These are phyloP conservation scores for Leptoteleia sp. DNA, from an alignment of 1,140 invertebrate genomes.

Conservation along the genomic window DNA sequence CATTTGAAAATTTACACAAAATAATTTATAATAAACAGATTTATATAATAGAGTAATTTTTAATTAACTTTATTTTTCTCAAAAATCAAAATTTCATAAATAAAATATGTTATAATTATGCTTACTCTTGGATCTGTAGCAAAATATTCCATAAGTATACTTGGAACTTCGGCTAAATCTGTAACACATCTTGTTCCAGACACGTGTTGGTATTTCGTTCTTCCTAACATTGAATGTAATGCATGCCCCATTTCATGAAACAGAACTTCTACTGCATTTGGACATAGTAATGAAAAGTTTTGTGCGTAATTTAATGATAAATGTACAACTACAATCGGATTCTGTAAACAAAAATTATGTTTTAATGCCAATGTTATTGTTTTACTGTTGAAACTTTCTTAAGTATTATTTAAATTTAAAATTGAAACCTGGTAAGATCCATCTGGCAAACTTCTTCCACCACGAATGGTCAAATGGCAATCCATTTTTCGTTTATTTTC, in stretches of 20 bases:
- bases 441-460: slow-evolving; percentile 90
- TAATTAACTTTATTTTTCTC: no score
- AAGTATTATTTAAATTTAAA: no score
- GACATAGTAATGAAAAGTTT: slow-evolving; percentile 90
- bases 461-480: slow-evolving; percentile 98
- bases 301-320: slow-evolving; percentile 90
- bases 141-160: slow-evolving; percentile 99
- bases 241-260: slow-evolving; percentile 99
- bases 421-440: slow-evolving; percentile 89
- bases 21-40: no score
- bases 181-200: slow-evolving; percentile 98
- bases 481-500: slow-evolving; percentile 96
- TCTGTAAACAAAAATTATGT: slow-evolving; percentile 80
- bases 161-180: slow-evolving; percentile 99
- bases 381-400: no score
- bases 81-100: no score
- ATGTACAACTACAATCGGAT: slow-evolving; percentile 96
- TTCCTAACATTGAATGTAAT: slow-evolving; percentile 98
- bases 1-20: no score
- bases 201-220: slow-evolving; percentile 97
- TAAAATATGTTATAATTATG: no score
- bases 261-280: slow-evolving; percentile 94
- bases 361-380: no score
- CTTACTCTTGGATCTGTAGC: slow-evolving; percentile 91
- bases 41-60: no score